A percentile compares a stretch with the other conserved stretches of the same genome.
These are phyloP conservation scores for Periophthalmodon schlosseri DNA, from an alignment of 2,113 vertebrate genomes.

Conservation along the genomic window DNA sequence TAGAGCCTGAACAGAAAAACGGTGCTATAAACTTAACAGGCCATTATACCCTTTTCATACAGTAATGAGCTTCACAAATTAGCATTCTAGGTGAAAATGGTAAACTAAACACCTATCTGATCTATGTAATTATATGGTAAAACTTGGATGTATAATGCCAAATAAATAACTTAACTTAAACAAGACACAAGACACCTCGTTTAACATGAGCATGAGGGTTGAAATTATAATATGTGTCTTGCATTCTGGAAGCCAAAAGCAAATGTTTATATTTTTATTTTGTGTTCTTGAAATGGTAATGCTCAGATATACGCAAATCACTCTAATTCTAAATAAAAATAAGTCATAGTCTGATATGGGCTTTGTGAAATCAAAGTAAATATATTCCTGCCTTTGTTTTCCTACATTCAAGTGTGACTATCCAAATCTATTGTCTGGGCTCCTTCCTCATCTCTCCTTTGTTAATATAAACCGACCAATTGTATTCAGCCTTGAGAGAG, in stretches of 20 bases:
- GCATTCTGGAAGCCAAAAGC: neutral
- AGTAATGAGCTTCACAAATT: neutral
- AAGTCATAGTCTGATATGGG: neutral
- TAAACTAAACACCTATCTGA: neutral
- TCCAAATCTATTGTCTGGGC: constrained; percentile 1
- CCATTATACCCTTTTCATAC: neutral
- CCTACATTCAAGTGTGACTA: neutral
- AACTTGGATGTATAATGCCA: neutral
- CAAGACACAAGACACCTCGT: neutral
- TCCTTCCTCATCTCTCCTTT: neutral
- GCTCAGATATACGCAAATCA: neutral
- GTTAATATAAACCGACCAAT: constrained; percentile 1
- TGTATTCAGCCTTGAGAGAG: neutral
- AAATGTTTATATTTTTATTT: neutral
- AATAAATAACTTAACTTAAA: neutral
- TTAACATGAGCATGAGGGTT: neutral
- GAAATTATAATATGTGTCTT: too few relatives aligned
- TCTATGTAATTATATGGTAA: neutral
- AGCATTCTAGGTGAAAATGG: neutral
- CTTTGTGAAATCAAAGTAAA: neutral
- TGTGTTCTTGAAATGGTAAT: neutral
- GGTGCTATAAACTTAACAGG: neutral
- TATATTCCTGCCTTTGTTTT: neutral
- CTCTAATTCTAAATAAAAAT: too few relatives aligned
- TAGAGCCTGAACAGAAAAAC: neutral